Evolutionary conservation across 1,140 invertebrate genomes (phyloP).

Genomic region (Ctenoplectra terminalis): DNA sequence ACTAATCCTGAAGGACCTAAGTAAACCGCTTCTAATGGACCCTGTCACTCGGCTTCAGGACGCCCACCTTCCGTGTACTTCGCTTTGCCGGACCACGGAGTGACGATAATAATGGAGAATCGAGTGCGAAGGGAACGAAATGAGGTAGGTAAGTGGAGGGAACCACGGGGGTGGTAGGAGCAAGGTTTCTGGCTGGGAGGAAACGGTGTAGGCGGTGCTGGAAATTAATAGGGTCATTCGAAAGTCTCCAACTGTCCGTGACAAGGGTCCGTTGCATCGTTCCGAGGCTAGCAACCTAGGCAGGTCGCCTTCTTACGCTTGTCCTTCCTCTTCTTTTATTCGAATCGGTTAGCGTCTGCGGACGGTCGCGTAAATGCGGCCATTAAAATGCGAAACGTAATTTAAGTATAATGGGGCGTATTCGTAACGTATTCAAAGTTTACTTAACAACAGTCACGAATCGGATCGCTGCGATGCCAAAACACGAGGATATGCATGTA

Average conservation of each 20-base stretch:
- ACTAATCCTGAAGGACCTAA: conserved; percentile 70
- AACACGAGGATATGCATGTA: conserved; percentile 20
- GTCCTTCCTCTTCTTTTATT: too few relatives aligned
- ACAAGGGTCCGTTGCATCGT: conserved; percentile 28
- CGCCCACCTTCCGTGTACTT: conserved; percentile 61
- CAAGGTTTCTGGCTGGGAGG: not conserved
- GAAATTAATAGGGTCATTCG: conserved; percentile 56
- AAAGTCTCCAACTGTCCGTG: conserved; percentile 35
- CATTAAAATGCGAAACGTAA: not conserved
- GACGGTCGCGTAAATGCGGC: not conserved
- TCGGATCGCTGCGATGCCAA: not conserved
- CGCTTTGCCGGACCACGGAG: conserved; percentile 45
- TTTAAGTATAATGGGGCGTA: conserved; percentile 6
- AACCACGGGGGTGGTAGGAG: conserved; percentile 9
- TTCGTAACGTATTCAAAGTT: conserved; percentile 13
- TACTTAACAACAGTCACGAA: not conserved
- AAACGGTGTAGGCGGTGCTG: not conserved
- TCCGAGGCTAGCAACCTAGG: not conserved
- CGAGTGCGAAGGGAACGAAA: conserved; percentile 63
- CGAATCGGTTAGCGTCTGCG: not conserved
- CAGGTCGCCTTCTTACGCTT: not conserved
- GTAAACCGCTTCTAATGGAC: conserved; percentile 75
- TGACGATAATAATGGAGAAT: conserved; percentile 72
- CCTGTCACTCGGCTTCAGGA: conserved; percentile 65
- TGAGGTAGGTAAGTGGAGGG: conserved; percentile 51